phyloP scores from a whole-genome alignment of 2,888 invertebrate species.

The Tromatobia lineatoria region DNA sequence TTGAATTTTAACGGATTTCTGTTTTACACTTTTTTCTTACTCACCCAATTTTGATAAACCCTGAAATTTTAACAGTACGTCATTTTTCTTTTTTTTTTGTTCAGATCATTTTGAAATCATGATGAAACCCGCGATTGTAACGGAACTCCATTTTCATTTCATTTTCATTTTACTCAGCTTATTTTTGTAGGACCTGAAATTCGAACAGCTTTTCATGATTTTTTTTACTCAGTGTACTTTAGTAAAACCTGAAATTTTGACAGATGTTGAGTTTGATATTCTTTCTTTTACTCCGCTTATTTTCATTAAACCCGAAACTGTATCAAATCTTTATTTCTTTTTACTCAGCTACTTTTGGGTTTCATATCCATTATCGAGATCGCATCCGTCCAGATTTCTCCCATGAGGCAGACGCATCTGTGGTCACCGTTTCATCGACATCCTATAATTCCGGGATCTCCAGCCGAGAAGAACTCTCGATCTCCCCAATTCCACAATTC shows the following conservation, averaged over 20 bases:
- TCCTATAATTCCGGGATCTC: background rate
- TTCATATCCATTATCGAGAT: constrained; percentile 50
- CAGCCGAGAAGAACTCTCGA: background rate
- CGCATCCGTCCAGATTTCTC: constrained; percentile 28
- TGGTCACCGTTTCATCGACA: constrained; percentile 35
- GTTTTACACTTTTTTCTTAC: too few species aligned
- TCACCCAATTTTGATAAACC: too few species aligned
- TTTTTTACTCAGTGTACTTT: constrained; percentile 45
- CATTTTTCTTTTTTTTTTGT: too few species aligned
- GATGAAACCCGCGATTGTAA: too few species aligned
- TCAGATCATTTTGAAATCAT: too few species aligned
- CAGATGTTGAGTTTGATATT: background rate
- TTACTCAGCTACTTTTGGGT: constrained; percentile 48
- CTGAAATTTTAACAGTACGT: too few species aligned
- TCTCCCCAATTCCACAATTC: constrained; percentile 19
- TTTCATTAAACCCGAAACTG: background rate
- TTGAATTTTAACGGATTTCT: background rate
- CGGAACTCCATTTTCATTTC: background rate
- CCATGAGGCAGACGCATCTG: constrained; percentile 14
- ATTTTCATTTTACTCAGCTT: background rate
- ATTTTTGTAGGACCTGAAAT: background rate
- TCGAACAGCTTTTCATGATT: background rate
- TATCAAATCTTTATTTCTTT: background rate
- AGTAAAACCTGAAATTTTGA: too few species aligned
- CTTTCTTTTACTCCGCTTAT: background rate